Evolutionary conservation across 2,888 invertebrate species (phyloP).

Genomic region (Dryomyza anilis): DNA sequence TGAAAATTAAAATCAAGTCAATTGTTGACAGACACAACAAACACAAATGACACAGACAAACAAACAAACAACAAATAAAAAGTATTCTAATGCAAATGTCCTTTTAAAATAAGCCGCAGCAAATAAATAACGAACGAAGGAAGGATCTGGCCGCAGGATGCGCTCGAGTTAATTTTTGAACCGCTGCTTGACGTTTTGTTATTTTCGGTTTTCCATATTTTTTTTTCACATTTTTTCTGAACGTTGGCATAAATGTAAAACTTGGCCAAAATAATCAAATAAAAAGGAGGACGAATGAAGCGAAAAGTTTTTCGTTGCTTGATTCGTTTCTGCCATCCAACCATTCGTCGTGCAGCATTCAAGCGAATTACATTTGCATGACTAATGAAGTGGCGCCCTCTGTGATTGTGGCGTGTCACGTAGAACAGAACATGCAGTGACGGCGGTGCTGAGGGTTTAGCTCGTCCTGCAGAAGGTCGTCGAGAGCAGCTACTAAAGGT

Average conservation of each 20-base stretch:
- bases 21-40: no score
- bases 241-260: not conserved
- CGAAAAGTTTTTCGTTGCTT: not conserved
- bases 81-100: no score
- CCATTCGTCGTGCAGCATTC: no score
- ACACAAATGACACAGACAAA: no score
- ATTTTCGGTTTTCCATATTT: not conserved
- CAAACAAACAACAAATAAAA: no score
- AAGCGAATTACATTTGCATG: slow-evolving; percentile 34
- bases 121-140: no score
- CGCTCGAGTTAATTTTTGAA: slow-evolving; percentile 17
- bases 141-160: not conserved
- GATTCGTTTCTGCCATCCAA: slow-evolving; percentile 2
- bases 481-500: no score
- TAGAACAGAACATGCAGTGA: not conserved
- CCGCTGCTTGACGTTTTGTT: not conserved
- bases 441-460: not conserved
- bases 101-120: no score
- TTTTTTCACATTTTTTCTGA: not conserved
- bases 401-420: slow-evolving; percentile 24
- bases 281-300: not conserved
- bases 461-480: no score
- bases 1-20: no score
- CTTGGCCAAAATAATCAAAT: slow-evolving; percentile 20
- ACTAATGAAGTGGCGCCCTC: slow-evolving; percentile 34